Base-by-base conservation (phyloP, 2,888 invertebrate genomes). In the Agrotis clavis region DNA sequence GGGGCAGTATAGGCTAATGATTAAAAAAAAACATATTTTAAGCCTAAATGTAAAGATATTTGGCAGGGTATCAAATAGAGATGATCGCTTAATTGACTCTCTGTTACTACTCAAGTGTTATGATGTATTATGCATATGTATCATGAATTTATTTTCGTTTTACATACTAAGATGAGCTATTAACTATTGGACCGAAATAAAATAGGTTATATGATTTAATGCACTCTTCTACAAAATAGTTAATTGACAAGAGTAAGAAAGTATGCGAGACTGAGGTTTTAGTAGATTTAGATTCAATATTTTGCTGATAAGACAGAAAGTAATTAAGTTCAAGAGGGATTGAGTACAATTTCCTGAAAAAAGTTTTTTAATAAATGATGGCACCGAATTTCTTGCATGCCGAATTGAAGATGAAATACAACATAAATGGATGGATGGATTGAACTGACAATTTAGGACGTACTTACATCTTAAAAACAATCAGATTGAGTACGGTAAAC, bases 181-280 rank as follows among this genome's bases (percentile, higher is more conserved):
- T 4, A 16, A 56, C 16, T 16, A 61, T n/a, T 62, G 60, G 45
- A 65, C 61, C 30, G 16, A 77, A 77, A 81, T 56, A 14, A 77
- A 81, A 57, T 41, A 18, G n/a, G 48, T 45, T 65, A 60, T n/a
- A 59, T 41, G 30, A 13, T 62, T 19, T 74, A 80, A 75, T 48
- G 56, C 69, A 60, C 18, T 47, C 50, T 18, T 54, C 25, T 67
- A 64, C 18, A 64, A 41, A 57, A 53, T 64, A 75, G 7, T 14
- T 78, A 78, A 82, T 78, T 78, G 82, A 78, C 82, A 59, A 77
- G 63, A 54, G 41, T 64, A 25, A 80, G 13, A 51, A 19, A 25
- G 18, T n/a, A 14, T 74, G 25, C 48, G 45, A 75, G 71, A 19
- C 6, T 56, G 47, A 56, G 13, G 18, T 51, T 67, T 47, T 45